These are phyloP conservation scores for Scaptomyza cyrtandrae DNA, from an alignment of 2,888 invertebrate genomes.

Conservation along the genomic window DNA sequence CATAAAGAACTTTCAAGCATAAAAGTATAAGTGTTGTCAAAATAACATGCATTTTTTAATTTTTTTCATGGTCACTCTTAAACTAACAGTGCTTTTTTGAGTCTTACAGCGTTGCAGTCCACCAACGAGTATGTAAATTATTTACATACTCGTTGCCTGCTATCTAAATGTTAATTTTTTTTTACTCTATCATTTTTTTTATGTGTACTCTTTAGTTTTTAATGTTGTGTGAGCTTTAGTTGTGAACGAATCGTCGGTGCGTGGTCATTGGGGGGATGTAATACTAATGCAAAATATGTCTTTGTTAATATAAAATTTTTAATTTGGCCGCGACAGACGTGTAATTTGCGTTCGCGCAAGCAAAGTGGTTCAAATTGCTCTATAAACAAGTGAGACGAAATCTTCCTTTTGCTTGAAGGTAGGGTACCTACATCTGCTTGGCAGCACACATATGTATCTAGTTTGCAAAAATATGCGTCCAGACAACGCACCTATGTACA, in stretches of 20 bases:
- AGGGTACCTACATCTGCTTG: neutral
- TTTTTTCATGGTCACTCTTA: neutral
- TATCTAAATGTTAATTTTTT: conserved; percentile 20
- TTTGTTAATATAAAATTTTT: conserved; percentile 33
- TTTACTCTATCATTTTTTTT: neutral
- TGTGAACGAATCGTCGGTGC: conserved; percentile 50
- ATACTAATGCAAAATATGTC: neutral
- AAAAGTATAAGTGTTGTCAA: neutral
- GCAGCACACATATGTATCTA: neutral
- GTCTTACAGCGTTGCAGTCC: neutral
- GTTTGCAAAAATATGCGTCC: conserved; percentile 37
- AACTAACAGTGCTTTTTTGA: neutral
- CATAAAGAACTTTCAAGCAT: neutral
- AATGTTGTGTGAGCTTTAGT: conserved; percentile 35
- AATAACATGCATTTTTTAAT: neutral
- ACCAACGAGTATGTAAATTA: neutral
- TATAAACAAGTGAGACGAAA: neutral
- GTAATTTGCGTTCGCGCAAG: conserved; percentile 14
- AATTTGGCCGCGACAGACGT: conserved; percentile 23
- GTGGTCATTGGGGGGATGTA: neutral
- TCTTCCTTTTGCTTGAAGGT: conserved; percentile 2
- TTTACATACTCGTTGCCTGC: neutral
- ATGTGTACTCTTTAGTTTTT: conserved; percentile 19
- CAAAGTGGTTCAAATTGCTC: conserved; percentile 5
- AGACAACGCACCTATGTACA: conserved; percentile 43